Conservation (phyloP, 2,888 invertebrate species). For the Trilocha varians region DNA sequence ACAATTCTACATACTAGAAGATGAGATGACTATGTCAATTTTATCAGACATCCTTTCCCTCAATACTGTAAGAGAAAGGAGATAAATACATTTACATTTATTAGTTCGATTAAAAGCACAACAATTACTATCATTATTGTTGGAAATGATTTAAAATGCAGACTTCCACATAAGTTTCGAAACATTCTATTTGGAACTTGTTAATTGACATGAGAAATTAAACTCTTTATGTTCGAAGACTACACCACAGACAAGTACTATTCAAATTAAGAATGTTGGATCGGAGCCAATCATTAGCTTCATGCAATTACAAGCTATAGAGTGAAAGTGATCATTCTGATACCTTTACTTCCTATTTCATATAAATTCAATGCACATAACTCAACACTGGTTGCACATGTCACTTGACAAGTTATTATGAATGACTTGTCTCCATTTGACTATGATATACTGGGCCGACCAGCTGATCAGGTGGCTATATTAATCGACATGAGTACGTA, state of each 20-base stretch:
- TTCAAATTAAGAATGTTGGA: constrained; percentile 54
- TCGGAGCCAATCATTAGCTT: constrained; percentile 42
- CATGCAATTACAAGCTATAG: constrained; percentile 21
- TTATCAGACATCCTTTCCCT: too few species aligned
- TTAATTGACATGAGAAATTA: neutral
- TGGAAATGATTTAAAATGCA: too few species aligned
- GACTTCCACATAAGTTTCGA: too few species aligned
- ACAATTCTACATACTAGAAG: too few species aligned
- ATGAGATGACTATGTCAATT: too few species aligned
- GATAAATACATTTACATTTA: too few species aligned
- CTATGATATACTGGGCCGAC: constrained; percentile 44
- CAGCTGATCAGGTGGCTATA: constrained; percentile 70
- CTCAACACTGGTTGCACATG: neutral
- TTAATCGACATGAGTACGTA: constrained; percentile 60
- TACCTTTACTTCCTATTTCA: constrained; percentile 30
- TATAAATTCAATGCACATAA: constrained; percentile 8
- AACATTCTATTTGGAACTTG: neutral
- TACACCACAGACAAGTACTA: constrained; percentile 41
- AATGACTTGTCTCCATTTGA: constrained; percentile 31
- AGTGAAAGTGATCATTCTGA: constrained; percentile 32
- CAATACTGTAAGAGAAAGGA: too few species aligned
- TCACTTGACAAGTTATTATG: too few species aligned
- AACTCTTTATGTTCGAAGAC: neutral
- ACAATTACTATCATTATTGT: too few species aligned
- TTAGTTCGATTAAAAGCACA: too few species aligned